These are phyloP conservation scores for Sebastes steindachneri DNA, from an alignment of 2,797 vertebrate species.

Conservation along the genomic window DNA sequence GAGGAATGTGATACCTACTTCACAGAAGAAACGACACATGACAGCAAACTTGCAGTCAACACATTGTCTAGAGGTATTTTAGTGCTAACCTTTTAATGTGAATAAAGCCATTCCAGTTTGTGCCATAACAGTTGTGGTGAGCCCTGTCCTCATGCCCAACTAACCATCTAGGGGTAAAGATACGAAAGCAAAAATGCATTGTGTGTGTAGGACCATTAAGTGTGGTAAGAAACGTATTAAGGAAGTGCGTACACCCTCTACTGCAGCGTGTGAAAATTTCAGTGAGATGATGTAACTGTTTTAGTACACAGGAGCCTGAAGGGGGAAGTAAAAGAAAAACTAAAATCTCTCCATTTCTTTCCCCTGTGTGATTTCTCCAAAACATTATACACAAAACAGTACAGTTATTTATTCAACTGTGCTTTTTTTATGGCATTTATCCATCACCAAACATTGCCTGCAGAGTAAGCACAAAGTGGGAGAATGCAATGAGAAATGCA, in stretches of 20 bases:
- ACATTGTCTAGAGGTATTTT: neutral
- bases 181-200: neutral
- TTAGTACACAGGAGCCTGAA: constrained; percentile 29
- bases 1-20: neutral
- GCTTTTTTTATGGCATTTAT: neutral
- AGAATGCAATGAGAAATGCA: constrained; percentile 10
- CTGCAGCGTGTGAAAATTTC: constrained; percentile 61
- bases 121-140: neutral
- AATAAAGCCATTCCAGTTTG: neutral
- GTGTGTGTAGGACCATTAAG: constrained; percentile 17
- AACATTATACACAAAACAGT: neutral
- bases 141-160: no score
- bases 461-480: constrained; percentile 30
- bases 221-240: constrained; percentile 21
- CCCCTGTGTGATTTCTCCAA: neutral
- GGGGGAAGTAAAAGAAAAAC: neutral
- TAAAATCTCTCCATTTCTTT: neutral
- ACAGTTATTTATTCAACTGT: neutral
- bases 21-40: accelerated
- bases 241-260: constrained; percentile 58
- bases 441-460: constrained; percentile 16
- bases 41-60: neutral
- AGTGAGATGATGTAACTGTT: constrained; percentile 63
- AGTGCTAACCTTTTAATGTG: no score
- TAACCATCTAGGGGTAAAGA: neutral